These are phyloP conservation scores for Drosophila lini DNA, from an alignment of 1,140 invertebrate genomes.

Conservation along the genomic window DNA sequence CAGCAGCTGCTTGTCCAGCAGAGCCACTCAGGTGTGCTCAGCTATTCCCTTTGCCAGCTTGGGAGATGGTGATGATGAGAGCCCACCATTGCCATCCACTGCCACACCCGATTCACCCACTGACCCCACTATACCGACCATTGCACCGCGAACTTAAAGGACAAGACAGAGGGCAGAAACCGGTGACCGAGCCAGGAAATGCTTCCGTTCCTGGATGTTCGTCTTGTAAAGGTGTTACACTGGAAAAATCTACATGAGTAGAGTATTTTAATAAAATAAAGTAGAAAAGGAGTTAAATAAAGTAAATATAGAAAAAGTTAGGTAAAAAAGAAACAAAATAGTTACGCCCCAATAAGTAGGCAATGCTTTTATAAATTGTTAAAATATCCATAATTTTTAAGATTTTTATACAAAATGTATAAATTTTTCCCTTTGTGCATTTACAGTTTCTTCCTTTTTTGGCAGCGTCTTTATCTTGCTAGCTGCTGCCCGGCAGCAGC, in stretches of 20 bases:
- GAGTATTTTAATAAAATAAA: neutral
- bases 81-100: constrained; percentile 6
- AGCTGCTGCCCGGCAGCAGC: constrained; percentile 32
- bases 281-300: neutral
- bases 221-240: neutral
- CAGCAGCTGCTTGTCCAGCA: constrained; percentile 8
- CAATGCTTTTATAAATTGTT: neutral
- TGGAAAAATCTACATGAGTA: neutral
- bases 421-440: constrained; percentile 3
- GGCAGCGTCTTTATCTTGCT: constrained; percentile 52
- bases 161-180: constrained; percentile 13
- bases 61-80: constrained; percentile 39
- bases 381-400: neutral
- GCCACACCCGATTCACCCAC: neutral
- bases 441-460: constrained; percentile 25
- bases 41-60: constrained; percentile 26
- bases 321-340: neutral
- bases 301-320: neutral
- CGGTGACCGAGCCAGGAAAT: constrained; percentile 18
- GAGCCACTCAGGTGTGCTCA: constrained; percentile 44
- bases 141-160: constrained; percentile 36
- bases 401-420: neutral
- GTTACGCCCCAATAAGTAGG: neutral
- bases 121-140: constrained; percentile 32
- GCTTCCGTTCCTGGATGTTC: constrained; percentile 8